These are phyloP conservation scores for Microplitis manilae DNA, from an alignment of 2,888 invertebrate genomes.

Conservation along the genomic window DNA sequence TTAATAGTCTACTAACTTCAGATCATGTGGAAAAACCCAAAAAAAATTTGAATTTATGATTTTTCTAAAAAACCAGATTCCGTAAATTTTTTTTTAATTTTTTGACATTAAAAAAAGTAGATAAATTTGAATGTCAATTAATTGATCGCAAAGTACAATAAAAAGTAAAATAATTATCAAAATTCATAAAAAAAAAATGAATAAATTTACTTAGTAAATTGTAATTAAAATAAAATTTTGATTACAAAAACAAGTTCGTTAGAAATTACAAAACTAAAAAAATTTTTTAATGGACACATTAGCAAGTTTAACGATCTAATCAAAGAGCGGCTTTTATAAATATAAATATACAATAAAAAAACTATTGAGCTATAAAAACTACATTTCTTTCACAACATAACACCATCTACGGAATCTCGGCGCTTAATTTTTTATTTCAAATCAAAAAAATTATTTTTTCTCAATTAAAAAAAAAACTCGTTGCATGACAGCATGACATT, in stretches of 20 bases:
- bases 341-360: slow-evolving; percentile 25
- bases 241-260: slow-evolving; percentile 52
- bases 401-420: slow-evolving; percentile 54
- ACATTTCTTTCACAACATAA: slow-evolving; percentile 20
- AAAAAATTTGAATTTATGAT: not conserved
- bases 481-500: slow-evolving; percentile 1
- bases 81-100: slow-evolving; percentile 33
- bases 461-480: slow-evolving; percentile 17
- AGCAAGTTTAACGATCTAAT: slow-evolving; percentile 69
- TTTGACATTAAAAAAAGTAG: slow-evolving; percentile 20
- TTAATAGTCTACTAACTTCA: not conserved
- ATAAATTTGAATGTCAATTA: too few relatives aligned
- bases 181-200: too few relatives aligned
- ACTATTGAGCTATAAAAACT: slow-evolving; percentile 50
- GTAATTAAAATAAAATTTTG: not conserved
- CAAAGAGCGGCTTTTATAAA: slow-evolving; percentile 57
- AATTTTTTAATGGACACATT: slow-evolving; percentile 51
- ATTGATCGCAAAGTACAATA: too few relatives aligned
- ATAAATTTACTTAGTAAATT: too few relatives aligned
- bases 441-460: slow-evolving; percentile 46
- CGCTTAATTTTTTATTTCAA: slow-evolving; percentile 42
- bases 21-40: slow-evolving; percentile 27
- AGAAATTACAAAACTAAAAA: not conserved
- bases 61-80: not conserved
- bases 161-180: too few relatives aligned